Base-by-base conservation (phyloP, 2,113 vertebrate genomes). In the Perccottus glenii region DNA sequence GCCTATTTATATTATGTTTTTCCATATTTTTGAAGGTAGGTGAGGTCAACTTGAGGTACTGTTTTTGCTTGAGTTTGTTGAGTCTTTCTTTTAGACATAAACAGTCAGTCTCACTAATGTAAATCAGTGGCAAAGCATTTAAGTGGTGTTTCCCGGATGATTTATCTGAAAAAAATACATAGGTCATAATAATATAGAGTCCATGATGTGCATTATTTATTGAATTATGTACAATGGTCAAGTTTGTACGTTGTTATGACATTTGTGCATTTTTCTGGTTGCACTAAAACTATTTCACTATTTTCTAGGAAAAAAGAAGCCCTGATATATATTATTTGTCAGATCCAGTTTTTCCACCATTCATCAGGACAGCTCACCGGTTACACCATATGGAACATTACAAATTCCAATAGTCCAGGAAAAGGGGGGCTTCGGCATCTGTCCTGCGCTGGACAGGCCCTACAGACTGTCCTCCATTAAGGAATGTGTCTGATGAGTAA, bases 401-500 rank as follows among this genome's bases (percentile, higher is more conserved):
- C 73, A 77, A 36, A 83, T 88, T 87, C 68, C 73, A 77, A 36
- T 12, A 27, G 71, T 51, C 72, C 66, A 85, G 83, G 69, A 87
- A 88, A 83, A 64, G 84, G 59, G 42, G 80, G 77, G 66, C 70
- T 57, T 80, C 71, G 72, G 53, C 81, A 77, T 77, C 75, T 73
- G 72, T 81, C 73, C 77, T 73, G 70, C 77, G 67, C 73, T 60
- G 69, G 78, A 86, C 85, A 78, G 72, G 65, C 64, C 67, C 71
- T 77, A 75, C 32, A 44, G 67, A 82, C 67, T 77, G 53, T 81
- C 83, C 75, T 87, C 83, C 86, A 88, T 91, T 90, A 90, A 87
- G 78, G 87, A 80, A 84, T 87, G 84, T 64, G 68, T 80, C 81
- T 89, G 85, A 90, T 88, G 92, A 90, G 87, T 87, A 90, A 90